A percentile compares a stretch with the other conserved stretches of the same genome.
These are phyloP conservation scores for Stenodema calcarata DNA, from an alignment of 2,888 invertebrate genomes.

Conservation along the genomic window DNA sequence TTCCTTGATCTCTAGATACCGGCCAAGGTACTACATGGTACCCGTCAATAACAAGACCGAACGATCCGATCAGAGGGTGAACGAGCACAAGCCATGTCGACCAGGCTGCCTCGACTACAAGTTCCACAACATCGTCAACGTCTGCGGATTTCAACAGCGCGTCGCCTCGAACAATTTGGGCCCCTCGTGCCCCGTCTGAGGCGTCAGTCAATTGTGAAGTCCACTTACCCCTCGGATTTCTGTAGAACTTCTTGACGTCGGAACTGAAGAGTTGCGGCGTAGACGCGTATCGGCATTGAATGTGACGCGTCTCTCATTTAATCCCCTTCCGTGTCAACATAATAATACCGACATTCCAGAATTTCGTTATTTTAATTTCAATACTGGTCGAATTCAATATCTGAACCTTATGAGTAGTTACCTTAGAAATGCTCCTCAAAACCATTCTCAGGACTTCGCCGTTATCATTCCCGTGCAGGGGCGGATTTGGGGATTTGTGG, in stretches of 20 bases:
- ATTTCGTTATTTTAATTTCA: neutral
- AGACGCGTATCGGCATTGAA: neutral
- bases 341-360: neutral
- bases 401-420: too few species aligned
- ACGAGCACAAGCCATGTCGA: neutral
- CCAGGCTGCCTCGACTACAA: constrained; percentile 20
- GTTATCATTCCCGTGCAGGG: too few species aligned
- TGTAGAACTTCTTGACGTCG: neutral
- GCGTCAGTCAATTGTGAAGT: neutral
- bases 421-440: too few species aligned
- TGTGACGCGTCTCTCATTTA: neutral
- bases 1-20: neutral
- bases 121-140: constrained; percentile 34
- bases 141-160: neutral
- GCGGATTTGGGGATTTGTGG: too few species aligned
- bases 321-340: neutral
- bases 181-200: neutral
- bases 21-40: constrained; percentile 21
- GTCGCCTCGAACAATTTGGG: neutral
- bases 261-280: neutral
- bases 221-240: neutral
- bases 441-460: too few species aligned
- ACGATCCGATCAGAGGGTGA: neutral
- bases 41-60: neutral
- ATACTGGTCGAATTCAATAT: too few species aligned